These are phyloP conservation scores for Ameiurus melas DNA, from an alignment of 2,113 vertebrate species.

Conservation along the genomic window DNA sequence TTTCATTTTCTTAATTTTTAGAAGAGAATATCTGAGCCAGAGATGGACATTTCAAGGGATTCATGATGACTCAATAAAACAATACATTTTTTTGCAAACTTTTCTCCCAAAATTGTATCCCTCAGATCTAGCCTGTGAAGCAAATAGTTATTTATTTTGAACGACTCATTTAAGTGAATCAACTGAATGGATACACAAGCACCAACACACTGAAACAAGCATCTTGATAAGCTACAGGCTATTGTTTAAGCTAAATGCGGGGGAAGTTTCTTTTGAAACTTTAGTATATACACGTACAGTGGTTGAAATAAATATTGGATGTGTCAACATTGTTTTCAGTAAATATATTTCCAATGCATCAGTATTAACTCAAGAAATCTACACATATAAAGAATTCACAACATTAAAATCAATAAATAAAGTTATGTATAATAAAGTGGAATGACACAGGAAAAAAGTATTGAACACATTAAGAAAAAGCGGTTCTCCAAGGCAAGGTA, in stretches of 20 bases:
- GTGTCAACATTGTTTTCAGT: no score
- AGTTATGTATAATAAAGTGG: no score
- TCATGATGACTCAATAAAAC: background rate
- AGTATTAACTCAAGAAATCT: no score
- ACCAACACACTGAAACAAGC: background rate
- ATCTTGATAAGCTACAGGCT: background rate
- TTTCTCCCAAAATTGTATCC: background rate
- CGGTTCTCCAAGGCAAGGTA: no score
- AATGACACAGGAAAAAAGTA: no score
- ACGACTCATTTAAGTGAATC: slow-evolving; percentile 34
- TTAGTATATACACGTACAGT: background rate
- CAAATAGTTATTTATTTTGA: background rate
- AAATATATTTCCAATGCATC: no score
- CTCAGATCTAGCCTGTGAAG: background rate
- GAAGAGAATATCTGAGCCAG: background rate
- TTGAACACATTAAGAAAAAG: no score
- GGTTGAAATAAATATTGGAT: no score
- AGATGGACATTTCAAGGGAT: background rate
- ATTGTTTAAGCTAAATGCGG: background rate
- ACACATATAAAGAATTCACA: no score
- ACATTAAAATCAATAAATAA: no score
- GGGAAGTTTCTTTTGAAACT: background rate
- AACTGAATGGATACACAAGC: background rate
- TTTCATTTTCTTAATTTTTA: background rate
- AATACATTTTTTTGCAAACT: background rate